These are phyloP conservation scores for Papilio elwesi DNA, from an alignment of 2,888 invertebrate genomes.

Conservation along the genomic window DNA sequence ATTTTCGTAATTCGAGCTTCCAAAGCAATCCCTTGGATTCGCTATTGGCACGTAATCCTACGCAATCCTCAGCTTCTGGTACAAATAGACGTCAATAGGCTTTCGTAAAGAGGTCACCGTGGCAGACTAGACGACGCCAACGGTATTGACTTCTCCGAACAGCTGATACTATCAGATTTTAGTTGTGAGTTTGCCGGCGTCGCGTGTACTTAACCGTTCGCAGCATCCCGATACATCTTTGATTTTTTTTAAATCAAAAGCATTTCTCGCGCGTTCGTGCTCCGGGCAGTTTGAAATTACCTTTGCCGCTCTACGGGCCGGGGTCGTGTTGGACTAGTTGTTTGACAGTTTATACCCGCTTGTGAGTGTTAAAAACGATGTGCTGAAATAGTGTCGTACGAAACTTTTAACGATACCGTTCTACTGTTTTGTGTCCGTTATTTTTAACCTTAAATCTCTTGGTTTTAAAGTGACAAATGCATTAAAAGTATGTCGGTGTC, in stretches of 20 bases:
- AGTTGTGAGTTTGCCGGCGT: conserved; percentile 59
- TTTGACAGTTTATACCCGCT: conserved; percentile 32
- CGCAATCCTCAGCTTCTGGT: conserved; percentile 43
- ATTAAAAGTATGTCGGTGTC: not conserved
- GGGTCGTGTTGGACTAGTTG: conserved; percentile 3
- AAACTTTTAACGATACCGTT: conserved; percentile 11
- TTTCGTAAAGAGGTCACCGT: conserved; percentile 72
- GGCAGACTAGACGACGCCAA: conserved; percentile 78
- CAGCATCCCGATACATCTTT: conserved; percentile 34
- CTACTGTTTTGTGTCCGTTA: not conserved
- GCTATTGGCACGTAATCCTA: conserved; percentile 36
- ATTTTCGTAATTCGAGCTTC: conserved; percentile 13
- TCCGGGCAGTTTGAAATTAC: conserved; percentile 31
- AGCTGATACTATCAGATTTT: conserved; percentile 74
- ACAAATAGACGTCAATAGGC: conserved; percentile 52
- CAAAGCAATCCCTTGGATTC: conserved; percentile 25
- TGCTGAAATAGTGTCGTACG: conserved; percentile 18
- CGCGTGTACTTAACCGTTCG: conserved; percentile 51
- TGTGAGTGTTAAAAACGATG: conserved; percentile 24
- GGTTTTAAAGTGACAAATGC: not conserved
- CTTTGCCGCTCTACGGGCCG: conserved; percentile 13
- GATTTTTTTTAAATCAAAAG: conserved; percentile 26
- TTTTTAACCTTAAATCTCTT: not conserved
- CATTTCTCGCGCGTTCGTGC: conserved; percentile 22
- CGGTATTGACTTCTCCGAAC: conserved; percentile 73